Base-by-base conservation (phyloP, 2,113 vertebrate genomes). In the Tiliqua scincoides region DNA sequence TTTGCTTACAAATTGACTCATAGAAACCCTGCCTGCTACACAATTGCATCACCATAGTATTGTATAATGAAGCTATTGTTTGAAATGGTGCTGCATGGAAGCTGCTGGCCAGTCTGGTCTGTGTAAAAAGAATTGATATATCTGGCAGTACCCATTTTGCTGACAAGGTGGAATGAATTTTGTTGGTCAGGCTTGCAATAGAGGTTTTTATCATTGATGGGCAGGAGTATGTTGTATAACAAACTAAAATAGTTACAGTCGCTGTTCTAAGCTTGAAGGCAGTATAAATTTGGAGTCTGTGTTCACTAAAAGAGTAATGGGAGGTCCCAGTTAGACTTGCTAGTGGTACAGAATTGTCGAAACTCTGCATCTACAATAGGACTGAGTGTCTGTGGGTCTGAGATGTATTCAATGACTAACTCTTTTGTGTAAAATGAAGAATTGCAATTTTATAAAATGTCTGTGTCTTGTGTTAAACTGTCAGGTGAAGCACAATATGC, bases 11-110 rank as follows among this genome's bases (percentile, higher is more conserved):
- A 67, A 57, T 18, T 5, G 63, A 12, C 63, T 82, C 30, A 32
- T 61, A 62, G n/a, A 76, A n/a, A 21, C 17, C 15, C 23, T 73
- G 21, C 52, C 40, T 43, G 20, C n/a, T 37, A n/a, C 30, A 86
- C 18, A 73, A 30, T 65, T 86, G 57, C 43, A 54, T 30, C 68
- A 40, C 74, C n/a, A 43, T 76, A 52, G 40, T 40, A 15, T 67
- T 21, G n/a, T 78, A 78, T 20, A 87, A 86, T 80, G 20, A 63
- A 86, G 48, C 40, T 4, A 8, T 52, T 86, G 37, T 62, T n/a
- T 48, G 14, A 78, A 48, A 73, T 48, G 43, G 15, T 43, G 21
- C 17, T 9, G 57, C 40, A 32, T 52, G 37, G 27, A 63, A 43
- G 23, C 27, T 27, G 43, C 30, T 65, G 17, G 27, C 6, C 54